Evolutionary conservation across 2,888 invertebrate species (phyloP).

Genomic region (Doris montereyensis): DNA sequence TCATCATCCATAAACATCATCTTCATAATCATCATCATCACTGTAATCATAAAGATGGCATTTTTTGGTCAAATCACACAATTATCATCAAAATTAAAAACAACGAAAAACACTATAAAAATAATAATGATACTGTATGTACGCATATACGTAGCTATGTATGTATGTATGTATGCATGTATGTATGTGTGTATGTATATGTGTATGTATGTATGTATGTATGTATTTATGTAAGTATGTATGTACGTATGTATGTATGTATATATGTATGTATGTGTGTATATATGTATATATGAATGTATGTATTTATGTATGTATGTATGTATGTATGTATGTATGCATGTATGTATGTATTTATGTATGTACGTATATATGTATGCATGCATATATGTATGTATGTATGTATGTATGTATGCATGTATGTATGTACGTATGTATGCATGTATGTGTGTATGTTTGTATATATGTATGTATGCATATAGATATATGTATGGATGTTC

Average conservation of each 20-base stretch:
- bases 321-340: background rate
- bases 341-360: constrained; percentile 1
- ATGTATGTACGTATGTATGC: background rate
- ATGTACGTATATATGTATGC: background rate
- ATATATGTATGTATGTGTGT: constrained; percentile 1
- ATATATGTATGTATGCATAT: background rate
- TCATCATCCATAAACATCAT: too few species aligned
- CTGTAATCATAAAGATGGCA: too few species aligned
- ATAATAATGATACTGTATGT: background rate
- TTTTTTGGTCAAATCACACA: too few species aligned
- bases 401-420: constrained; percentile 5
- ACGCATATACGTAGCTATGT: background rate
- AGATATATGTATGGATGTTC: background rate
- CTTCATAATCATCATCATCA: too few species aligned
- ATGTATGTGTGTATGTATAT: background rate
- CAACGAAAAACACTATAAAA: too few species aligned
- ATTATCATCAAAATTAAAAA: too few species aligned
- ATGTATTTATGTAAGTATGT: background rate
- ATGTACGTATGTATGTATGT: background rate
- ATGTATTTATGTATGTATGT: background rate
- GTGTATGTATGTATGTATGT: constrained; percentile 6
- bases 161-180: constrained; percentile 4
- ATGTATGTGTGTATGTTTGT: background rate
- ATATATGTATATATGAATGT: constrained; percentile 18
- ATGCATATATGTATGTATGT: background rate